phyloP scores from a whole-genome alignment of 2,797 vertebrate species.

The Prunella strophiata region DNA sequence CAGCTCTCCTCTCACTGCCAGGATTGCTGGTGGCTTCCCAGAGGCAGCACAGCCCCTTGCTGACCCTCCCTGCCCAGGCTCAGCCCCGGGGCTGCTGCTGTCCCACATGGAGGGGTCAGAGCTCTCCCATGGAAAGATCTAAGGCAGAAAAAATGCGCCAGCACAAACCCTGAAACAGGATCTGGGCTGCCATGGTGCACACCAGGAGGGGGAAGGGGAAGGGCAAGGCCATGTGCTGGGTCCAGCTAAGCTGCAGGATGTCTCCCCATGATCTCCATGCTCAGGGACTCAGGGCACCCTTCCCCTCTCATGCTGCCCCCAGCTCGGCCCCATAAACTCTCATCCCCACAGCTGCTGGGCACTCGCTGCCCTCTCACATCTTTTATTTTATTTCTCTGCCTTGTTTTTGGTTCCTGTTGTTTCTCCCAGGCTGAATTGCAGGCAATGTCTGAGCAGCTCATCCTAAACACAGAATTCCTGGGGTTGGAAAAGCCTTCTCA shows the following conservation, averaged over 20 bases:
- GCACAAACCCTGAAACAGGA: slow-evolving; percentile 9
- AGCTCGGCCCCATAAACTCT: rapidly evolving
- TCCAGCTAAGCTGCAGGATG: neutral
- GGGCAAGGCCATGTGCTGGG: neutral
- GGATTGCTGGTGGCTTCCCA: neutral
- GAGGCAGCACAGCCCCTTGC: neutral
- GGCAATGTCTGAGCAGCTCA: neutral
- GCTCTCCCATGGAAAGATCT: neutral
- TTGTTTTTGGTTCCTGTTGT: neutral
- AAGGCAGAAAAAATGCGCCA: neutral
- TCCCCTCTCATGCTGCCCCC: neutral
- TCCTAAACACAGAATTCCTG: neutral
- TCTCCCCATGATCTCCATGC: neutral
- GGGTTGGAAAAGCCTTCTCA: neutral
- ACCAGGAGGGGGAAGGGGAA: neutral
- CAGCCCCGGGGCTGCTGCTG: rapidly evolving
- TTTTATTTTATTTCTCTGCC: neutral
- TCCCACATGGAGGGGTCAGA: neutral
- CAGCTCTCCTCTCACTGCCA: neutral
- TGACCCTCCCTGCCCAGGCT: rapidly evolving
- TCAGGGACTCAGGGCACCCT: neutral
- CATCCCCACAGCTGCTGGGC: neutral
- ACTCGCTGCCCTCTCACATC: rapidly evolving
- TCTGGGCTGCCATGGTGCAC: slow-evolving; percentile 8
- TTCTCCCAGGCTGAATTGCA: neutral